These are phyloP conservation scores for Triplophysa dalaica DNA, from an alignment of 2,113 vertebrate genomes.

Conservation along the genomic window DNA sequence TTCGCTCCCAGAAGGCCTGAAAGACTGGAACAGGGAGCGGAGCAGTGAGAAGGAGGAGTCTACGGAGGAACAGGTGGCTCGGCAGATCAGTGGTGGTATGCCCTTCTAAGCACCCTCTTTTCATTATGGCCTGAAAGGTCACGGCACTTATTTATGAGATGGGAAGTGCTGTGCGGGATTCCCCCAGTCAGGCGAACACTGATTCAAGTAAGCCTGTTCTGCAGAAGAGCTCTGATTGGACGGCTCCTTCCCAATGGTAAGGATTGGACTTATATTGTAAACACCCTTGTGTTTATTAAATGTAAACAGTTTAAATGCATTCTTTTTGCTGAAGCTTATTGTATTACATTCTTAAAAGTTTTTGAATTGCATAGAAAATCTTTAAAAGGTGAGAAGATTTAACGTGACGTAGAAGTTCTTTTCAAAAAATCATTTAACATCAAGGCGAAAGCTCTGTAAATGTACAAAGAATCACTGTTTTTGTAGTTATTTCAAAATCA, in stretches of 20 bases:
- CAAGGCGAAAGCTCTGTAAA: neutral
- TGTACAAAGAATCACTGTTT: neutral
- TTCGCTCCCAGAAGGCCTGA: constrained; percentile 89
- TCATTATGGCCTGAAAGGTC: neutral
- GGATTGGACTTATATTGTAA: neutral
- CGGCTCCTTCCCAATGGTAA: neutral
- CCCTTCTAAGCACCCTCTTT: constrained; percentile 74
- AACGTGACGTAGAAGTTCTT: neutral
- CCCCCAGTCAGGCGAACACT: neutral
- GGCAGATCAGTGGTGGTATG: constrained; percentile 79
- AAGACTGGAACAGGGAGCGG: constrained; percentile 95
- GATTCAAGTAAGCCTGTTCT: constrained; percentile 1
- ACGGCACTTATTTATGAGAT: constrained; percentile 16
- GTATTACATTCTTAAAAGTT: neutral
- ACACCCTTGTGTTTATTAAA: constrained; percentile 4
- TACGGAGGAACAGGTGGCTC: constrained; percentile 78
- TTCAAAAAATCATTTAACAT: neutral
- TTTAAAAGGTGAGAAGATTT: neutral
- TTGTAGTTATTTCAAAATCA: neutral
- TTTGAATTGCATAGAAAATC: neutral
- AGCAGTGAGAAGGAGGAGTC: constrained; percentile 80
- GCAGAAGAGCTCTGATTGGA: neutral
- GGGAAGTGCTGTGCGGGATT: neutral
- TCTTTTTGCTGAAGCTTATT: neutral
- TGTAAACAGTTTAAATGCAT: neutral